Evolutionary conservation across 2,797 vertebrate genomes (phyloP), one percentile per base, ranked within the genome.

Genomic region (Parambassis ranga): DNA sequence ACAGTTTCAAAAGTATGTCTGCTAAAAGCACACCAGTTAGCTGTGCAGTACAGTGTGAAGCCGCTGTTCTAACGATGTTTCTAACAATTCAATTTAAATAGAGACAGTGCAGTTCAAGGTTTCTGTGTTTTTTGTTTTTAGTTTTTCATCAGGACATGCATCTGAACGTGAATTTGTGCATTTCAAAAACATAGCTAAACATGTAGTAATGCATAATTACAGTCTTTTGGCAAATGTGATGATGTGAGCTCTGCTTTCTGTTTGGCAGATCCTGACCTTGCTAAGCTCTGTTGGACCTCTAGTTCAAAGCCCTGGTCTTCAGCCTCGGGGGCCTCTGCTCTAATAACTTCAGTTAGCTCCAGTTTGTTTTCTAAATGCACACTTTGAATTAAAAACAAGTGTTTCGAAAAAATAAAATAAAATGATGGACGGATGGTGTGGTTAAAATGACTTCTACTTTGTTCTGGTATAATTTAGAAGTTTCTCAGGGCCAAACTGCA

Each of bases 321-420:
- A 75, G 93, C 92, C 92, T 87, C 91, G 87, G 93, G 93, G 94
- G 69, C 91, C 91, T 91, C 88, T 83, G 90, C 83, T 90, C 92
- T 95, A 93, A 94, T 93, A 94, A 94, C 93, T 92, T 91, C 92
- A 90, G 92, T 94, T 94, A 91, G 90, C 81, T 87, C 64, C 67
- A 56, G 86, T 92, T 93, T 92, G 87, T 90, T 57, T 67, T 71
- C 62, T 52, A 19, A 74, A 69, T 82, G 83, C 43, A 7, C 23
- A 2, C 15, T 44, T 11, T 10, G 14, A 49, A 37, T 9, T n/a
- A 53, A 55, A 46, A 15, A 24, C 36, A 26, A 11, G 20, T 28
- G 18, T 57, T 49, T 14, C 10, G 14, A 18, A 51, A 30, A 41
- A 55, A 48, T 8, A 13, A 31, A 14, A 18, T 51, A 30, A 41